These are phyloP conservation scores for Hippocampus comes DNA, from an alignment of 2,113 vertebrate genomes.

Conservation along the genomic window DNA sequence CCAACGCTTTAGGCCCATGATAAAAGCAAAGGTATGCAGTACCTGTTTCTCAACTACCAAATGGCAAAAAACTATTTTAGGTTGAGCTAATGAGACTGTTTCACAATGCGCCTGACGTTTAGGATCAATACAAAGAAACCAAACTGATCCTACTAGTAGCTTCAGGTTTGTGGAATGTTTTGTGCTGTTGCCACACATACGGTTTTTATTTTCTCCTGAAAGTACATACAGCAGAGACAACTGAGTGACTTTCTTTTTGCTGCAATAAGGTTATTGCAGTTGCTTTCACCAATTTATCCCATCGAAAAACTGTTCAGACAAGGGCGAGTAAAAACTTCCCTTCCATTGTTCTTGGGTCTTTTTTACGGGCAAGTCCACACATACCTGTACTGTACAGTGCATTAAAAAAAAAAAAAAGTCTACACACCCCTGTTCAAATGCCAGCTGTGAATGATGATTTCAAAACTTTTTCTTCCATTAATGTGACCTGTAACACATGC, in stretches of 20 bases:
- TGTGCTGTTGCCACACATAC: not conserved
- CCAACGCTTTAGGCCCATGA: slow-evolving; percentile 6
- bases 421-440: not conserved
- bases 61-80: slow-evolving; percentile 14
- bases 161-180: not conserved
- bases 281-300: not conserved
- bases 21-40: slow-evolving; percentile 20
- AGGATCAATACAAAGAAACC: slow-evolving; percentile 6
- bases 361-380: slow-evolving; percentile 2
- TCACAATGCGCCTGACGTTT: slow-evolving; percentile 28
- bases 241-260: slow-evolving; percentile 3
- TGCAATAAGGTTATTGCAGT: slow-evolving; percentile 9
- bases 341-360: not conserved
- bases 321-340: not conserved
- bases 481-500: not conserved
- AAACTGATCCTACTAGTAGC: slow-evolving; percentile 2
- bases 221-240: not conserved
- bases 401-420: not conserved
- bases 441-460: not conserved
- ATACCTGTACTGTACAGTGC: not conserved
- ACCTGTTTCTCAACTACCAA: slow-evolving; percentile 50
- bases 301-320: not conserved
- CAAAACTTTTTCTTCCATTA: not conserved
- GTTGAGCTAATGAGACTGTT: slow-evolving; percentile 30
- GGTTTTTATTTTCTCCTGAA: not conserved